Evolutionary conservation across 2,113 vertebrate genomes (phyloP), one percentile per base, ranked within the genome.

Genomic region (Salvelinus sp.): DNA sequence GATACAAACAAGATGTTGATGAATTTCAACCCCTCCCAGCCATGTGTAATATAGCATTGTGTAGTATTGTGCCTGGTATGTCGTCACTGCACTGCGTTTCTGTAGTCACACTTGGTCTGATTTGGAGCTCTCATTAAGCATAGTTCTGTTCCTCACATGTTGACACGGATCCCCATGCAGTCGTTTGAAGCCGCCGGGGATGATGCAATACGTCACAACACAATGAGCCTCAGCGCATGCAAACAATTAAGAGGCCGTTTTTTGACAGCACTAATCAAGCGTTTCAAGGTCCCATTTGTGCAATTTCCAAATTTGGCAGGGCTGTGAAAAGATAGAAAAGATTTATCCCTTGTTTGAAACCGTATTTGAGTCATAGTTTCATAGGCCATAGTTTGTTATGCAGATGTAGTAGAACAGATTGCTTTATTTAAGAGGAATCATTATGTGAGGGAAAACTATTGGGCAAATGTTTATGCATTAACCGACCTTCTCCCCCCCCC

Each of bases 341-440:
- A 91, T 88, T 85, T 86, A 89, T 90, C 82, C 16, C 2, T 78
- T 85, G 85, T 87, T 85, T 78, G 66, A 87, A 88, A 88, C 76
- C 78, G 78, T 73, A 68, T 78, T 88, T 76, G 65, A 79, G 83
- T 85, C 16, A 54, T 5, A 18, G 50, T 54, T 18, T 18, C 84
- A 79, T 80, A 88, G 85, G 82, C 81, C 30, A 30, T 3, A 10
- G 79, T 63, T 60, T 82, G 71, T 87, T 83, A 86, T 73, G 73
- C 90, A 90, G 88, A 90, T 90, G 88, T 85, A n/a, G 81, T n/a
- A 79, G 78, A 84, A 85, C 84, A 91, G 77, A 82, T 75, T 90
- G 85, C 83, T 79, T 74, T 82, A 81, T 85, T 88, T 87, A 88
- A 79, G 79, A 54, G 50, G 74, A 84, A 54, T 77, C 80, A 87